Base-by-base conservation (phyloP, 2,888 invertebrate species). In the Coenonympha arcania region DNA sequence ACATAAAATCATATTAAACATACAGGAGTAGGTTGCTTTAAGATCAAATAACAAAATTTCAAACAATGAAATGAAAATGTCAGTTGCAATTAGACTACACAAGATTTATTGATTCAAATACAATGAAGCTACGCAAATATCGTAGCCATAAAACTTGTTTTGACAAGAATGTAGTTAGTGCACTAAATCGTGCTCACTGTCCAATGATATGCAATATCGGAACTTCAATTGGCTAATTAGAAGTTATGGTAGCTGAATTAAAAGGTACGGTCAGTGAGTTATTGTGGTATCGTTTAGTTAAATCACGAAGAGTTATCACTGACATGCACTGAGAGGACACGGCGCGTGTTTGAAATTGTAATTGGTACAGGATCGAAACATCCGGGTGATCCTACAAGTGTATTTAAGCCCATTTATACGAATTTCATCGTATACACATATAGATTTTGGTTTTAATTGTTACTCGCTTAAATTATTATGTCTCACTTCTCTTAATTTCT, bases 271-370 rank as follows among this genome's bases (percentile, higher is more conserved):
- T 70, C 39, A 24, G 3, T 43, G 20, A 43, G 13, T 71, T 74
- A 77, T 73, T 71, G 64, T 65, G 63, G 58, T 20, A 64, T 63
- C 66, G 65, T 59, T 69, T 66, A 61, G 62, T 71, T 78, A 76
- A 79, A 79, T 81, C 78, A 79, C 62, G 48, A 33, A 46, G 74
- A 79, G 74, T 69, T 71, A 76, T 73, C 69, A 64, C 57, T 63
- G 69, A 66, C 66, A 64, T 58, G 61, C 64, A 60, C 62, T 68
- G 60, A 65, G 66, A 64, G 56, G 56, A 50, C 45, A 50, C 47
- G 52, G 47, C 52, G 57, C 55, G 56, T 58, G 57, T 60, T 56
- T 49, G 56, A 49, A 58, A 60, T 61, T 58, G 54, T 57, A 61
- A 64, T 59, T 59, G 56, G 55, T 46, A 39, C 49, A 46, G 46